Base-by-base conservation (phyloP, 92 coral and sea anemone genomes). In the Paramuricea clavata region DNA sequence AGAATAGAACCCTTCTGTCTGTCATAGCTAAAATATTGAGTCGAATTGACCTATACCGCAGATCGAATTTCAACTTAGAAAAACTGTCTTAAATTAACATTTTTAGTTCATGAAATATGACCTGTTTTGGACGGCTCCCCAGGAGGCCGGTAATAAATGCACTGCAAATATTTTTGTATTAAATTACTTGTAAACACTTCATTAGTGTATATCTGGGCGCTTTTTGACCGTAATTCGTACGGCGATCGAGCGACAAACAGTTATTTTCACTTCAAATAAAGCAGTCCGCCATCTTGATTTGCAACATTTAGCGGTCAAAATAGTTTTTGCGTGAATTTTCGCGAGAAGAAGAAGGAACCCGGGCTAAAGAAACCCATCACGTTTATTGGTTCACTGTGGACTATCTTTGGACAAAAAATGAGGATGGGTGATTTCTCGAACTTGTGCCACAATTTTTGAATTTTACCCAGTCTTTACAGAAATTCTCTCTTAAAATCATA, bases 11-110 rank as follows among this genome's bases (percentile, higher is more conserved):
- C 69, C 69, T 61, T 61, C 69, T 26, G 33, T 61, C 69, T 61
- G 69, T 61, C 69, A 61, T 26, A 61, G 33, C 69, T 61, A 61
- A 61, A 61, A 61, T 61, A 61, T 61, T 27, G 33, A 26, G 69
- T 61, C 69, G 69, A 61, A 61, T 61, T 61, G 69, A 61, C 69
- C 69, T 61, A 61, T 61, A 61, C 69, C 69, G 69, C 69, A 61
- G 69, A 61, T 61, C 33, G 69, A 61, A 61, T 61, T 61, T 61
- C 69, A 61, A 52, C 61, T 52, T 52, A 52, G 61, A 52, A 52
- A 52, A 52, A 52, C 61, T 52, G 61, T 52, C 61, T 26, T 61
- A 61, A 61, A 61, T 61, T 21, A 61, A 26, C 69, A 61, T 61
- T 61, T 21, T 61, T 61, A 61, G 69, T 61, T 61, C 31, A 61